A percentile compares a stretch with the other conserved stretches of the same genome.
Evolutionary conservation across 2,888 invertebrate genomes (phyloP).

Genomic region (Cataglyphis altisquamis): DNA sequence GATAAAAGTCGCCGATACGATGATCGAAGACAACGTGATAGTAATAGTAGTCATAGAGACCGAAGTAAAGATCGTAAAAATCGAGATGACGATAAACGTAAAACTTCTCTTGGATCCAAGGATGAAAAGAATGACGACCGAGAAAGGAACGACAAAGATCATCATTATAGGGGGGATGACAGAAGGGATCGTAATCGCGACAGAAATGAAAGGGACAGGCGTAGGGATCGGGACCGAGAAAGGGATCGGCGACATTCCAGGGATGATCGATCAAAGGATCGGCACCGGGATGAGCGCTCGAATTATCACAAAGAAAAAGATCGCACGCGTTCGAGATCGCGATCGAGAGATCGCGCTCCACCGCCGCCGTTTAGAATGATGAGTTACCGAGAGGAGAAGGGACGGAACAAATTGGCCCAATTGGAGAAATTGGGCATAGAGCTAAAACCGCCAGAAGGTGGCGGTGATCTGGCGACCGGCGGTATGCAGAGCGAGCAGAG

Average conservation of each 20-base stretch:
- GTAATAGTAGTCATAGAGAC: constrained; percentile 78
- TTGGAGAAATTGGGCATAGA: constrained; percentile 87
- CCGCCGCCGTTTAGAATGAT: constrained; percentile 78
- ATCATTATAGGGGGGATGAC: constrained; percentile 82
- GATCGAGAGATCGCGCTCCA: constrained; percentile 81
- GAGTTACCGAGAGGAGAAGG: constrained; percentile 85
- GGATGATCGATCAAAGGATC: constrained; percentile 82
- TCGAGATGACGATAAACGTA: constrained; percentile 81
- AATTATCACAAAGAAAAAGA: constrained; percentile 83
- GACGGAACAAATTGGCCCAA: constrained; percentile 86
- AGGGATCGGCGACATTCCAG: constrained; percentile 82
- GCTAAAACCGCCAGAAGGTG: constrained; percentile 81
- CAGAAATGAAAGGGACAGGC: constrained; percentile 72
- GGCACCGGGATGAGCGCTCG: constrained; percentile 82
- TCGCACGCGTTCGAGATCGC: constrained; percentile 82
- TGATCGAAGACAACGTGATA: constrained; percentile 78
- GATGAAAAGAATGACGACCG: constrained; percentile 79
- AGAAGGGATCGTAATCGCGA: constrained; percentile 77
- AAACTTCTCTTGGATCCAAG: constrained; percentile 71
- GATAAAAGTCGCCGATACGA: constrained; percentile 81
- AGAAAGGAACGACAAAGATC: constrained; percentile 79
- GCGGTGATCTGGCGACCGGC: constrained; percentile 66
- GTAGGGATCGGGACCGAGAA: constrained; percentile 74
- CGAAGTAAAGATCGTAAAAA: constrained; percentile 76
- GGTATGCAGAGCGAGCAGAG: constrained; percentile 87